Percentiles rank a stretch among this genome's conserved stretches.
Evolutionary conservation across 2,113 vertebrate genomes (phyloP).

Genomic region (Numenius arquata): DNA sequence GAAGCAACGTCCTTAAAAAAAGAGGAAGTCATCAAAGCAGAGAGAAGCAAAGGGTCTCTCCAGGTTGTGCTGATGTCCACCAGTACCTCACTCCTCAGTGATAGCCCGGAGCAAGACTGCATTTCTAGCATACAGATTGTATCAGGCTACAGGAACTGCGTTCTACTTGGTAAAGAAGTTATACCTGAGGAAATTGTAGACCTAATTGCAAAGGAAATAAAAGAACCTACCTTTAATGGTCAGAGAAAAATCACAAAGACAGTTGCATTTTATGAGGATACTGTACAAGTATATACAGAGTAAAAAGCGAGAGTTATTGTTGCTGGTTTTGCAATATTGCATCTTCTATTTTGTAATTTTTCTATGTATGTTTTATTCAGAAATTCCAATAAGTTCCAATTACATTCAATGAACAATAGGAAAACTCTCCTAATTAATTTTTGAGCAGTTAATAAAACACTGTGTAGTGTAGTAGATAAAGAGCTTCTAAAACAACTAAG

Average conservation of each 20-base stretch:
- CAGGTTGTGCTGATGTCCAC: accelerated
- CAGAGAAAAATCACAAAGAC: background rate
- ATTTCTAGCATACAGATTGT: background rate
- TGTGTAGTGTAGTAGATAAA: background rate
- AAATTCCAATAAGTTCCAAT: background rate
- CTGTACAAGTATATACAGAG: background rate
- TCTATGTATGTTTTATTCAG: background rate
- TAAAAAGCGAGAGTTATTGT: background rate
- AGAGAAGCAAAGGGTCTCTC: accelerated
- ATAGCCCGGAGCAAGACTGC: accelerated
- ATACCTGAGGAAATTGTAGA: background rate
- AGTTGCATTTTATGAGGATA: background rate
- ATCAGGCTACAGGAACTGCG: background rate
- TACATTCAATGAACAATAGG: background rate
- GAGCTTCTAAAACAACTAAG: background rate
- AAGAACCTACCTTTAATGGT: background rate
- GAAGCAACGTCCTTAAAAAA: background rate
- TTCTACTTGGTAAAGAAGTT: background rate
- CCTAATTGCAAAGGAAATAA: background rate
- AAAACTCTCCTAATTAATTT: background rate
- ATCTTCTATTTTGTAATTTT: background rate
- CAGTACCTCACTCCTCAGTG: background rate
- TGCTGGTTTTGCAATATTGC: background rate
- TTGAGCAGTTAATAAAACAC: conserved; percentile 9
- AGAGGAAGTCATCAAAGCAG: background rate